Evolutionary conservation across 2,113 vertebrate species (phyloP).

Genomic region (Pipa parva): DNA sequence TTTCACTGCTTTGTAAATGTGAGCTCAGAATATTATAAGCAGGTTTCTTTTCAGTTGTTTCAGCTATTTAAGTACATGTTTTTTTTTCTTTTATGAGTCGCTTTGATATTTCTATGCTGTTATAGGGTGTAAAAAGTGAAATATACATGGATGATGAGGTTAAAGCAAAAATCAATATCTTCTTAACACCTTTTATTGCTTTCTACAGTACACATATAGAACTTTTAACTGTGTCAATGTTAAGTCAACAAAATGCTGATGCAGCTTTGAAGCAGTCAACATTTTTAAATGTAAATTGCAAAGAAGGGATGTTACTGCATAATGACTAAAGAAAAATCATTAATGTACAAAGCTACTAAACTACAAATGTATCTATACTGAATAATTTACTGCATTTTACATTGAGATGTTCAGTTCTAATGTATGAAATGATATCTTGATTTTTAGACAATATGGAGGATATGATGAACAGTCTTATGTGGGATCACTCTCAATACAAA

Average conservation of each 20-base stretch:
- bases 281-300: constrained; percentile 27
- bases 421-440: too few species aligned
- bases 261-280: constrained; percentile 14
- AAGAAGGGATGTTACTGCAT: constrained; percentile 1
- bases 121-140: not conserved
- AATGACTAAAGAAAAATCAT: constrained; percentile 8
- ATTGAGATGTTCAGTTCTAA: too few species aligned
- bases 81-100: not conserved
- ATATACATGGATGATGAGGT: not conserved
- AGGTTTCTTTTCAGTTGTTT: too few species aligned
- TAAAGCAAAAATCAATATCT: constrained; percentile 11
- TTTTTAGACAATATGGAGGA: too few species aligned
- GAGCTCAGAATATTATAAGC: too few species aligned
- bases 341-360: not conserved
- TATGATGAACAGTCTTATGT: too few species aligned
- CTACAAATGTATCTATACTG: not conserved
- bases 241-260: constrained; percentile 22
- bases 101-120: not conserved
- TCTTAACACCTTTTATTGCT: constrained; percentile 22
- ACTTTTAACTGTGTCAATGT: constrained; percentile 23
- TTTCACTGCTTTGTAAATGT: too few species aligned
- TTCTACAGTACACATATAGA: constrained; percentile 21
- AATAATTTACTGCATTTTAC: not conserved
- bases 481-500: too few species aligned
- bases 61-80: not conserved